Percentiles rank a stretch among this genome's conserved stretches.
phyloP scores from a whole-genome alignment of 2,113 vertebrate species.

The Tychaedon coryphoeus region DNA sequence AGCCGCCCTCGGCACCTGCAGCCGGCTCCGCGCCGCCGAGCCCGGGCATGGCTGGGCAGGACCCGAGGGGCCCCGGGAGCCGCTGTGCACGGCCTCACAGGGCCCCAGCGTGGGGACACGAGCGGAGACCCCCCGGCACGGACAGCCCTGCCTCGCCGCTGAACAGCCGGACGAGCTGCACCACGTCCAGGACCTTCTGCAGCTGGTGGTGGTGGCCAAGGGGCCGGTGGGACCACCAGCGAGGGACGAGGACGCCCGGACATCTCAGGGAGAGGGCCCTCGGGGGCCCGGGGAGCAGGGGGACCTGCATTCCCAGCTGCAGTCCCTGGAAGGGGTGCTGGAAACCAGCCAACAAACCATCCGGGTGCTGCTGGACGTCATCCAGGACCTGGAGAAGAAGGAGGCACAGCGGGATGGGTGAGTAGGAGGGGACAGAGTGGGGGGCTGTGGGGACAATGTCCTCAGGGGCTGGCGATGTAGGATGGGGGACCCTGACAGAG shows the following conservation, averaged over 20 bases:
- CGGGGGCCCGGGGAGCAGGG: constrained; percentile 51
- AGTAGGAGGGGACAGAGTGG: neutral
- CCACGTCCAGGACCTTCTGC: constrained; percentile 80
- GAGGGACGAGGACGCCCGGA: constrained; percentile 62
- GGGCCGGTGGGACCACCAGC: constrained; percentile 70
- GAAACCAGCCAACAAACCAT: constrained; percentile 90
- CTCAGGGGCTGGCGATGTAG: neutral
- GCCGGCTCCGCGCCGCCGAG: neutral
- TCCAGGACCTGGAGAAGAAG: constrained; percentile 90
- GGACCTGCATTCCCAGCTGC: constrained; percentile 81
- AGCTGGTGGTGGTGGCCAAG: constrained; percentile 77
- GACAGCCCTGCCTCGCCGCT: constrained; percentile 27
- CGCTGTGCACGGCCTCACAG: neutral
- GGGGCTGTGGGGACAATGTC: accelerated
- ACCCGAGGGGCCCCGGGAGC: neutral
- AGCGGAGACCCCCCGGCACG: neutral
- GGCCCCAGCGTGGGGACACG: neutral
- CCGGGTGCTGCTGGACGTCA: constrained; percentile 86
- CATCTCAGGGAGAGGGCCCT: constrained; percentile 47
- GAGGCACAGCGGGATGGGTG: constrained; percentile 86
- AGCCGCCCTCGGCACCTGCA: constrained; percentile 57
- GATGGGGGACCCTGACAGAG: neutral
- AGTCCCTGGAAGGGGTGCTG: constrained; percentile 86
- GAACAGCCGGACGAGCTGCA: constrained; percentile 72
- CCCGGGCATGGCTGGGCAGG: neutral